Conservation (phyloP, 1,140 invertebrate species). For the Lethrus apterus region DNA sequence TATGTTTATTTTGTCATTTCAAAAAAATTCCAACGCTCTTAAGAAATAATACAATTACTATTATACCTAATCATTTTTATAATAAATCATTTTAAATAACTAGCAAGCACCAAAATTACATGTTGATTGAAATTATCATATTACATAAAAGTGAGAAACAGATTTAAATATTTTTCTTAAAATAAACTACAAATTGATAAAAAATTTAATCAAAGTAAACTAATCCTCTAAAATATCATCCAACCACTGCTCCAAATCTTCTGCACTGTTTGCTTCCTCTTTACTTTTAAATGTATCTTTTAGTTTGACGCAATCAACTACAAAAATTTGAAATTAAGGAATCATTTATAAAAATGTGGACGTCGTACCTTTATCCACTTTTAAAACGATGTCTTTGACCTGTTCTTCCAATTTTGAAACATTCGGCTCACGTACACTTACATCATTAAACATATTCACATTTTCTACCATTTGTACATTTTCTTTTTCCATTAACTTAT, state of each 20-base stretch:
- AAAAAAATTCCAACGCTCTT: too few relatives aligned
- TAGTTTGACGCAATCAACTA: background rate
- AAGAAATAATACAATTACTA: too few relatives aligned
- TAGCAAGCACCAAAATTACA: too few relatives aligned
- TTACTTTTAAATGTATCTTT: background rate
- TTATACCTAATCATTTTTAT: too few relatives aligned
- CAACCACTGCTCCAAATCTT: constrained; percentile 28
- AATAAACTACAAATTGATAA: too few relatives aligned
- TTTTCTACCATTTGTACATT: background rate
- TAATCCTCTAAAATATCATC: constrained; percentile 31
- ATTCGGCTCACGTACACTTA: background rate
- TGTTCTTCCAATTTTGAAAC: background rate
- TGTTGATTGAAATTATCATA: too few relatives aligned
- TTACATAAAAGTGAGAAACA: too few relatives aligned
- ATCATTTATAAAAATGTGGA: background rate
- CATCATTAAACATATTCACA: background rate
- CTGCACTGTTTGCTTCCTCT: background rate
- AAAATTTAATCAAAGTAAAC: background rate
- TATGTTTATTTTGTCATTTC: too few relatives aligned
- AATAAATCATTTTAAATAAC: too few relatives aligned
- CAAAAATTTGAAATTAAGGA: background rate
- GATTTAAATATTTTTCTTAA: too few relatives aligned
- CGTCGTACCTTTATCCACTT: background rate
- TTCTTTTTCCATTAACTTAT: background rate
- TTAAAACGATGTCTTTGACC: constrained; percentile 4